A percentile compares a stretch with the other conserved stretches of the same genome.
Conservation (phyloP, 2,888 invertebrate genomes). For the Pheosia tremula region DNA sequence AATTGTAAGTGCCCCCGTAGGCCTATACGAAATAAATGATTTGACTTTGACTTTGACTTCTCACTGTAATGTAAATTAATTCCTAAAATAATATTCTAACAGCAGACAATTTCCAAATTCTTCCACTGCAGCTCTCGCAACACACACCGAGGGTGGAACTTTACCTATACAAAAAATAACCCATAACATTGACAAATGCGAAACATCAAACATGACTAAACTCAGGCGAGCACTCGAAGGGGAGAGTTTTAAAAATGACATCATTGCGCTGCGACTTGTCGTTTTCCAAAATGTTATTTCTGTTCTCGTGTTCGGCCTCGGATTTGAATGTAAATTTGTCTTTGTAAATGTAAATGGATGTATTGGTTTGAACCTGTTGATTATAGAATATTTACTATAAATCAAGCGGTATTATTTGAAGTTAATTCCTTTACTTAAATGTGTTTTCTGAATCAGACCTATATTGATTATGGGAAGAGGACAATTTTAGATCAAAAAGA, state of each 20-base stretch:
- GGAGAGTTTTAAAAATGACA: constrained; percentile 70
- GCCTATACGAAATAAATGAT: no score
- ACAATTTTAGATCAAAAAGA: no score
- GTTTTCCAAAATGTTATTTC: constrained; percentile 56
- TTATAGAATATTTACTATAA: no score
- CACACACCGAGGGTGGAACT: constrained; percentile 16
- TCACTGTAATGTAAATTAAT: no score
- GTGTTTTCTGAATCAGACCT: no score
- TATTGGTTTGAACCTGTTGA: not conserved
- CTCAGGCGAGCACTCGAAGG: constrained; percentile 34
- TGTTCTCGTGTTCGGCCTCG: constrained; percentile 45
- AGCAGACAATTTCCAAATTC: not conserved
- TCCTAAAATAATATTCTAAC: no score
- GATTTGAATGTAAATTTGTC: constrained; percentile 48
- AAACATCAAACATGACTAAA: constrained; percentile 60
- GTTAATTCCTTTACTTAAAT: no score
- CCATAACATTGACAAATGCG: constrained; percentile 71
- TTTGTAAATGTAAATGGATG: constrained; percentile 25
- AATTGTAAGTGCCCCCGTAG: no score
- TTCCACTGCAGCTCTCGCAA: not conserved
- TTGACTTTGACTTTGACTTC: no score
- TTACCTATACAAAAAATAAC: constrained; percentile 35
- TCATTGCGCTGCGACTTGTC: constrained; percentile 60
- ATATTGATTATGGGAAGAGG: no score
- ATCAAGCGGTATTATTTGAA: no score